phyloP scores from a whole-genome alignment of 2,113 vertebrate species.

The Spheniscus mendiculus region DNA sequence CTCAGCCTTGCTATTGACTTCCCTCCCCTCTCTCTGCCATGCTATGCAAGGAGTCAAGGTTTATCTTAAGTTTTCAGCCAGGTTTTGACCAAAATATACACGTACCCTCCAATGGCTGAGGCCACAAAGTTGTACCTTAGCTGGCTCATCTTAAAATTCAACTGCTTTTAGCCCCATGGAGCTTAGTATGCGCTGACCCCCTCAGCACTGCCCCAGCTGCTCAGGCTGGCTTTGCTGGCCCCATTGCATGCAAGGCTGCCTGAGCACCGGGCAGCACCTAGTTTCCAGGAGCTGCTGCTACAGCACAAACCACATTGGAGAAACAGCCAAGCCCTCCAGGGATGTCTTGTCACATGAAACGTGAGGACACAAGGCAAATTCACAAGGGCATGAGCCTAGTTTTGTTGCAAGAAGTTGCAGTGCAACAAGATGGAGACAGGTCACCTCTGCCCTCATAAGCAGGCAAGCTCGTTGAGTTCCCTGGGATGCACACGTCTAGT shows the following conservation, averaged over 20 bases:
- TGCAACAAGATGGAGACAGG: not conserved
- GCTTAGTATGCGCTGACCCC: not conserved
- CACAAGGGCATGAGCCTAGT: rapidly evolving
- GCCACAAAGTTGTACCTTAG: not conserved
- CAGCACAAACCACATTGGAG: not conserved
- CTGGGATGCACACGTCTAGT: not conserved
- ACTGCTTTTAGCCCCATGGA: not conserved
- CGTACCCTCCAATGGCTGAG: not conserved
- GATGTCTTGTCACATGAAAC: not conserved
- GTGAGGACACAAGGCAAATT: not conserved
- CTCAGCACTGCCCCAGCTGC: not conserved
- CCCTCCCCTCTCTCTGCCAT: not conserved
- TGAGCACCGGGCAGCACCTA: rapidly evolving
- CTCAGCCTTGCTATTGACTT: not conserved
- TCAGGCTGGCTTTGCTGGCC: not conserved
- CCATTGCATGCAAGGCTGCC: rapidly evolving
- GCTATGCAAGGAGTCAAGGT: not conserved
- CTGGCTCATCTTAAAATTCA: not conserved
- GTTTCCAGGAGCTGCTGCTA: not conserved
- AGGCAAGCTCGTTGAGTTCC: not conserved
- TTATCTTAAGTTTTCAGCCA: not conserved
- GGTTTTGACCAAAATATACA: not conserved
- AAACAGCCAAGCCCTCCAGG: not conserved
- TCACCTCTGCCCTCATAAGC: not conserved
- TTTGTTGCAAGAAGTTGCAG: not conserved